These are phyloP conservation scores for Probaryconus sp. DNA, from an alignment of 1,140 invertebrate genomes.

Conservation along the genomic window DNA sequence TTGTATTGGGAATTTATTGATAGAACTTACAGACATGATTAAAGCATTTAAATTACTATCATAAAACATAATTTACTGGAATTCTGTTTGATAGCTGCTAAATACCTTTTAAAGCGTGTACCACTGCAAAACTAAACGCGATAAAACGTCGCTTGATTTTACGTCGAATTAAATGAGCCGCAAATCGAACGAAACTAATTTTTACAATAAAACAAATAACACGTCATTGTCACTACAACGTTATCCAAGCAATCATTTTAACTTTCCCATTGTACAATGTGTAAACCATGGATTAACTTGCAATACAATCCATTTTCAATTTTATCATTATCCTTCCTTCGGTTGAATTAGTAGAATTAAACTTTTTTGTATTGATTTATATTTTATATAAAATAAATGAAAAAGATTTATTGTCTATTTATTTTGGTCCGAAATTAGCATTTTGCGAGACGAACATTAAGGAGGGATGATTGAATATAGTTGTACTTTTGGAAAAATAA, in stretches of 20 bases:
- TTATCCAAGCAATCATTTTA: conserved; percentile 51
- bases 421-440: too few species aligned
- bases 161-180: conserved; percentile 31
- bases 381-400: too few species aligned
- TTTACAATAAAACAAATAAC: conserved; percentile 45
- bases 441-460: conserved; percentile 25
- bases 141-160: conserved; percentile 35
- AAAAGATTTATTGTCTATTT: too few species aligned
- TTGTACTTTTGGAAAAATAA: conserved; percentile 36
- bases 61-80: too few species aligned
- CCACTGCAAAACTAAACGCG: conserved; percentile 5
- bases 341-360: conserved; percentile 29
- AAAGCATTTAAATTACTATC: too few species aligned
- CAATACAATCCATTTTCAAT: conserved; percentile 28
- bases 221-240: conserved; percentile 15
- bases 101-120: conserved; percentile 4
- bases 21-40: too few species aligned
- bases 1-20: too few species aligned
- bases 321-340: background rate
- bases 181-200: conserved; percentile 45
- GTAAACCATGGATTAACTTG: conserved; percentile 42
- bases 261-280: conserved; percentile 46
- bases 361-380: too few species aligned
- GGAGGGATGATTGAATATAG: conserved; percentile 40
- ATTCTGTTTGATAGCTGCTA: too few species aligned